phyloP scores from a whole-genome alignment of 2,888 invertebrate species.

The Cecidostiba fungosa region DNA sequence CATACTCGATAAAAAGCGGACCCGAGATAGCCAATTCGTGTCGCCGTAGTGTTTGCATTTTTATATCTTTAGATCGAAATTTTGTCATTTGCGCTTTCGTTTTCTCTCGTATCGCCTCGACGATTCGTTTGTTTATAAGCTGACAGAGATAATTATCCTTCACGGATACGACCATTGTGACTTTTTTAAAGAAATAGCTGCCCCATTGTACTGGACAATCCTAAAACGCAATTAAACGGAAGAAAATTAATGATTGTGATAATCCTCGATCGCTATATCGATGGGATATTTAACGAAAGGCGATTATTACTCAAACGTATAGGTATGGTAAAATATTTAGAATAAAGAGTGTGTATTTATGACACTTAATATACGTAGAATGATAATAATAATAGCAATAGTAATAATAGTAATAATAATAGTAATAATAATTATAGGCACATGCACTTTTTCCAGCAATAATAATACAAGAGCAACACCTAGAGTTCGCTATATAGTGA shows the following conservation, averaged over 20 bases:
- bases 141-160: slow-evolving; percentile 65
- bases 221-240: slow-evolving; percentile 79
- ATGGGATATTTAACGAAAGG: slow-evolving; percentile 62
- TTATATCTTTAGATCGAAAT: slow-evolving; percentile 19
- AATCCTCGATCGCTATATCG: slow-evolving; percentile 61
- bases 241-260: slow-evolving; percentile 75
- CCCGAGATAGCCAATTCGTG: slow-evolving; percentile 51
- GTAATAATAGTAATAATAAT: neutral
- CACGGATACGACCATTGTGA: slow-evolving; percentile 63
- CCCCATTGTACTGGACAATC: slow-evolving; percentile 80
- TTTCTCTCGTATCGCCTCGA: slow-evolving; percentile 57
- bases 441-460: slow-evolving; percentile 62
- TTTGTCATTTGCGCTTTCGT: slow-evolving; percentile 40
- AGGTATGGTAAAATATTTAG: slow-evolving; percentile 19
- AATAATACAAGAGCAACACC: slow-evolving; percentile 38
- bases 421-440: slow-evolving; percentile 46
- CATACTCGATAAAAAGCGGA: slow-evolving; percentile 20
- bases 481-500: slow-evolving; percentile 46
- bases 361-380: slow-evolving; percentile 11
- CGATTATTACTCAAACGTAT: slow-evolving; percentile 60
- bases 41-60: neutral
- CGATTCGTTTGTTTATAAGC: slow-evolving; percentile 65
- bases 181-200: slow-evolving; percentile 80
- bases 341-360: slow-evolving; percentile 36
- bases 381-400: slow-evolving; percentile 9